Conservation (phyloP, 2,113 vertebrate genomes). For the Ceratotherium simum region DNA sequence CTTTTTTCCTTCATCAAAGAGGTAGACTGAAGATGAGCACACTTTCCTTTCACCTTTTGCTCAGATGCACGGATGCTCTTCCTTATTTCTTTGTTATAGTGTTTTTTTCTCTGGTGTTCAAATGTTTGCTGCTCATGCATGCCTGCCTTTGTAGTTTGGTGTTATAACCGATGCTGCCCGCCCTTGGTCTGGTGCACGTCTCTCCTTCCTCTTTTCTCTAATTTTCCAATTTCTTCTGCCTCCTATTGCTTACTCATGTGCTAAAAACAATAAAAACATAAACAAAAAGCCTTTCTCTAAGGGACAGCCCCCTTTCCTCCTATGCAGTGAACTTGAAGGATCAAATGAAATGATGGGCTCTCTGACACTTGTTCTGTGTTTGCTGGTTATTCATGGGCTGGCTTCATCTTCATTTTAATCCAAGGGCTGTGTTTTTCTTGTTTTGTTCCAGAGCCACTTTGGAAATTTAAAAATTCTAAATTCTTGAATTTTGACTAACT, state of each 20-base stretch:
- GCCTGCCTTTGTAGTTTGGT: background rate
- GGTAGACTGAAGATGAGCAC: background rate
- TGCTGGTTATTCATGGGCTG: background rate
- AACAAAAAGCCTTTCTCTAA: background rate
- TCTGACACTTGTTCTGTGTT: background rate
- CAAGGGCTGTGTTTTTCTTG: background rate
- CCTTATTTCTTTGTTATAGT: background rate
- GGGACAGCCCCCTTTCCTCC: background rate
- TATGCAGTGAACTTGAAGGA: background rate
- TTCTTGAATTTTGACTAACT: background rate
- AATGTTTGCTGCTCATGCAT: background rate
- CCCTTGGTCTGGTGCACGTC: background rate
- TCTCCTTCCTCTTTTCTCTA: background rate
- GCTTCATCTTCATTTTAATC: background rate
- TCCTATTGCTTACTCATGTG: background rate
- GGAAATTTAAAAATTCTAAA: conserved; percentile 1
- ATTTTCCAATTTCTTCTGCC: background rate
- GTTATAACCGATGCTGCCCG: background rate
- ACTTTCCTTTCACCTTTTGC: background rate
- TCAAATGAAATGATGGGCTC: background rate
- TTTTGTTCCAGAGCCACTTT: background rate
- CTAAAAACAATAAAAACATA: background rate
- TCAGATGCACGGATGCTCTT: background rate
- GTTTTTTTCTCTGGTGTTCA: background rate
- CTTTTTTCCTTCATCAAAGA: background rate